Base-by-base conservation (phyloP, 2,113 vertebrate species). In the Panthera uncia region DNA sequence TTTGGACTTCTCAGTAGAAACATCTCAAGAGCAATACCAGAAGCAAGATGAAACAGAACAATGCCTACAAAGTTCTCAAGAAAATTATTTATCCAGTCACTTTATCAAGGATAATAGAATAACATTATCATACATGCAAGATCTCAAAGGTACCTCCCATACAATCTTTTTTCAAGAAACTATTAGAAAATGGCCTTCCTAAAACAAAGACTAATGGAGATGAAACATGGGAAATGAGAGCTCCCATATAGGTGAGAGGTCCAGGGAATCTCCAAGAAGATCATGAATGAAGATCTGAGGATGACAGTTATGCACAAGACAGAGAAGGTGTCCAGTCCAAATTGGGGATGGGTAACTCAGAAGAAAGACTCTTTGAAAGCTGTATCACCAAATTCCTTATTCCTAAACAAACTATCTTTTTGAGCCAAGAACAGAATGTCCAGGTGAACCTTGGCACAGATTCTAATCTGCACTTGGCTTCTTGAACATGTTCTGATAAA, bases 1-100 rank as follows among this genome's bases (percentile, higher is more conserved):
- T 68, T 76, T 68, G 27, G 23, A n/a, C 89, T 33, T 92, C 19
- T 96, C 16, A 6, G 38, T 48, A 48, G 74, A 76, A 45, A 31
- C 8, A 78, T 78, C 74, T 78, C 27, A 78, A 78, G 13, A 85
- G 63, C 79, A 78, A 89, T 11, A 93, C 29, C 78, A 82, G 33
- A 94, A 88, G 31, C n/a, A 89, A 66, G 45, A 92, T 18, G n/a
- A 90, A 78, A 85, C 27, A 87, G 33, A 90, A 94, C 25, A 90
- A 66, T 15, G 33, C 13, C 68, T 66, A 68, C 10, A 76, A 78
- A 87, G 48, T 52, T 91, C 36, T 91, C n/a, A 68, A 82, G 57
- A 86, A 93, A 79, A 68, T 41, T 74, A 86, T 71, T 87, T 65
- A 93, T 48, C 25, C 27, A 38, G 33, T 85, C 27, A 55, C 61